Base-by-base conservation (phyloP, 2,888 invertebrate genomes). In the Onchidella celtica region DNA sequence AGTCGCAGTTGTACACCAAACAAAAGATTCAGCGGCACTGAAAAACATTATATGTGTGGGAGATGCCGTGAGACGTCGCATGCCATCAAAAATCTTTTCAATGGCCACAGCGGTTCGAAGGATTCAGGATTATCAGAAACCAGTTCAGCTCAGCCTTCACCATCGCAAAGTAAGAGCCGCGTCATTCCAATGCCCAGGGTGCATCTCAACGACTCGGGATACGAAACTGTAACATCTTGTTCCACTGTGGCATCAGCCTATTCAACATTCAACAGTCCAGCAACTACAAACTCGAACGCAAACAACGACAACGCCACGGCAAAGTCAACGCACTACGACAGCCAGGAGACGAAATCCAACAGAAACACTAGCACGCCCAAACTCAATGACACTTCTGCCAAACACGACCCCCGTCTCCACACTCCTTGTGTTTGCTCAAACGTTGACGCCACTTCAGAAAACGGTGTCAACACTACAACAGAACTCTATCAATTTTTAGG, bases 201-300 rank as follows among this genome's bases (percentile, higher is more conserved):
- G n/a, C 57, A 79, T n/a, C 38, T 40, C 36, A 80, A 68, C 9
- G 80, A 80, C 40, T 80, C 80, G 14, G 80, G 80, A 29, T 80
- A 80, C 57, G 80, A 80, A 3, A 80, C 80, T 34, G 80, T 74
- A n/a, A 80, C 80, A 11, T 80, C 80, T 3, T 80, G 80, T 27
- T 80, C 80, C 3, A 80, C 80, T 2, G 68, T 80, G 3, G 72
- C 80, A 17, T 80, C 80, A 17, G 66, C 74, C 21, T 55, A 68
- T 34, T 80, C 80, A 17, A 40, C 65, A 1, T 80, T 73, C 68
- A 79, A 38, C 34, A 68, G 66, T 14, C 73, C 72, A 55, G 47
- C 74, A 17, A 40, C 17, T 34, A 21, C 24, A 0, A 57, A n/a
- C 29, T 32, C 27, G 17, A 69, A 57, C 57, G 34, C 34, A 14